Percentiles rank a stretch among this genome's conserved stretches.
phyloP scores from a whole-genome alignment of 2,113 vertebrate species.

The Felis chaus region DNA sequence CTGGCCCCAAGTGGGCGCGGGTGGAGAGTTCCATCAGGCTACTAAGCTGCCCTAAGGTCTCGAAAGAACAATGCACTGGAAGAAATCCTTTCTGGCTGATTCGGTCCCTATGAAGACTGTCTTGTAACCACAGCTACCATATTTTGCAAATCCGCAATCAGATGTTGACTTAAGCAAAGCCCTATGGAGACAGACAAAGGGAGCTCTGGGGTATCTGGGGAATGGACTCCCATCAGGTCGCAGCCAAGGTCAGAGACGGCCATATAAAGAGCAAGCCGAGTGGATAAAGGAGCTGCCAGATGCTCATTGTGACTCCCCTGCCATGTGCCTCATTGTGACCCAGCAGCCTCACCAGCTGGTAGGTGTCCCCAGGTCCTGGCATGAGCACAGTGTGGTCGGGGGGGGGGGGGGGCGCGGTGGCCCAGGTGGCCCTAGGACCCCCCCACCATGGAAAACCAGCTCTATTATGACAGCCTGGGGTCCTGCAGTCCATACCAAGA shows the following conservation, averaged over 20 bases:
- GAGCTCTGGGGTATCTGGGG: background rate
- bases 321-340: constrained; percentile 65
- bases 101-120: background rate
- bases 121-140: background rate
- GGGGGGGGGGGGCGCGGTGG: constrained; percentile 9
- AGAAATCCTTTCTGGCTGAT: background rate
- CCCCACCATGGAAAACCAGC: constrained; percentile 71
- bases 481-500: constrained; percentile 52
- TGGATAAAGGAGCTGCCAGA: background rate
- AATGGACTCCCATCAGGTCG: background rate
- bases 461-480: constrained; percentile 3
- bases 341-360: background rate
- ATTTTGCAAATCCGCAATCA: background rate
- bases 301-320: constrained; percentile 59
- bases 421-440: constrained; percentile 68
- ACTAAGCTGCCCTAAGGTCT: background rate
- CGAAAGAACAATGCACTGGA: background rate
- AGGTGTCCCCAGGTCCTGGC: background rate
- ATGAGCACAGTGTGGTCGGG: constrained; percentile 47
- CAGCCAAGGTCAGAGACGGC: background rate
- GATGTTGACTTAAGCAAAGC: background rate
- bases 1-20: no score
- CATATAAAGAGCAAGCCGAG: background rate
- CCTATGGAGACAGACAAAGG: background rate
- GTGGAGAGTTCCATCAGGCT: background rate